These are phyloP conservation scores for Dipodomys ordii DNA, from an alignment of 2,113 vertebrate genomes.

Conservation along the genomic window DNA sequence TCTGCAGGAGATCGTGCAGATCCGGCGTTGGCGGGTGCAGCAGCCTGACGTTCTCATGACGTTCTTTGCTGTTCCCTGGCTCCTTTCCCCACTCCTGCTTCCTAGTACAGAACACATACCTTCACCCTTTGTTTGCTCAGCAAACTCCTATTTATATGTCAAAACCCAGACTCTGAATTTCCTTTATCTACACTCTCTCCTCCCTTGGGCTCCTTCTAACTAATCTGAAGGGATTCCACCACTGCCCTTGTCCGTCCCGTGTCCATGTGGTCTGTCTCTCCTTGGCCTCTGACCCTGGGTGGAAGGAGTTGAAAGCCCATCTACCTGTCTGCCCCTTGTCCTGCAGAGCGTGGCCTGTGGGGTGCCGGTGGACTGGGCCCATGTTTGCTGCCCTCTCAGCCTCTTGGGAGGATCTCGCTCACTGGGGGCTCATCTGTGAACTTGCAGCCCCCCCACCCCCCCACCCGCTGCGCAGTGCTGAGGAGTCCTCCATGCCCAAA, in stretches of 20 bases:
- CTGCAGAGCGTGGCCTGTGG: not conserved
- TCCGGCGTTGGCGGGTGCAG: not conserved
- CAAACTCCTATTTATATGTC: not conserved
- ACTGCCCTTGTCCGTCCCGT: not conserved
- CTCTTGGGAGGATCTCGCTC: not conserved
- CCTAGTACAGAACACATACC: not conserved
- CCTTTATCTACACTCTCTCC: not conserved
- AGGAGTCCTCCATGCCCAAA: accelerated
- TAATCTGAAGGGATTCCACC: not conserved
- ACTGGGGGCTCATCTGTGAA: too few relatives aligned
- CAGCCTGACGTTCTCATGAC: not conserved
- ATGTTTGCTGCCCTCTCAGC: accelerated
- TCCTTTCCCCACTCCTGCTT: not conserved
- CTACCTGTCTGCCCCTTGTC: accelerated
- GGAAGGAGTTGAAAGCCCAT: not conserved
- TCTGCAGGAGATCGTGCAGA: not conserved
- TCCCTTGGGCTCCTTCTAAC: not conserved
- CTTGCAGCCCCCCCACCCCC: accelerated
- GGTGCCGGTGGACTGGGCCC: accelerated
- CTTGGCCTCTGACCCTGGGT: not conserved
- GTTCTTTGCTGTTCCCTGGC: not conserved
- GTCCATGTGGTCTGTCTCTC: not conserved
- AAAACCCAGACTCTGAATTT: constrained; percentile 9
- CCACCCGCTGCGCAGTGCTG: too few relatives aligned
- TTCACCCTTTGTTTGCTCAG: not conserved